Base-by-base conservation (phyloP, 2,888 invertebrate genomes). In the Drosophila colorata region DNA sequence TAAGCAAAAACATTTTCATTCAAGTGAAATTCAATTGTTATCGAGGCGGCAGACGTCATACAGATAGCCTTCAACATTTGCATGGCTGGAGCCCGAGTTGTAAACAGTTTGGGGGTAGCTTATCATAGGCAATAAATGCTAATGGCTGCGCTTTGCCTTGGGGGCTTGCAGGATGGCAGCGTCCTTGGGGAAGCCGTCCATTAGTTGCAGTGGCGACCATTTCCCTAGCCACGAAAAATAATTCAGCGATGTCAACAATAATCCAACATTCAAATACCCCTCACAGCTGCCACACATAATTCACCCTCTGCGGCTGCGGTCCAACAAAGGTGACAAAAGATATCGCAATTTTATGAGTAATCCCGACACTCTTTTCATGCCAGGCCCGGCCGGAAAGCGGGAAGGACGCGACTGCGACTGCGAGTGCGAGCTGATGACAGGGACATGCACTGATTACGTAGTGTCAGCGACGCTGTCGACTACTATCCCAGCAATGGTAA, bases 311-410 rank as follows among this genome's bases (percentile, higher is more conserved):
- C 46, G 61, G 53, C 57, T 56, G 61, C 18, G 31, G 53, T 61
- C 65, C 76, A 64, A 77, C 78, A 80, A 85, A 90, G 90, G 89
- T 90, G 90, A 90, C 90, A 90, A 90, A 89, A 90, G 87, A 90
- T 86, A 89, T 88, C 82, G 81, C 85, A 88, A 89, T 84, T 88
- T 90, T 90, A 88, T 88, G 84, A 83, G 82, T 86, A 79, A 77
- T 81, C 84, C 83, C 61, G 78, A 85, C 83, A 83, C 78, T 78
- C 67, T 75, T 78, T 71, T 71, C 68, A 68, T 66, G 66, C 74
- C 57, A 38, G 7, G 31, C 53, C 28, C 4, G 28, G 37, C 23
- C 18, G 13, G 49, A 25, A 43, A n/a, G 31, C 35, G 57, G 23
- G 14, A 16, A 7, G 13, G 38, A 2, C 2, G 3, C 4, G 20